Conservation (phyloP, 2,888 invertebrate genomes). For the Glaucopsyche alexis region DNA sequence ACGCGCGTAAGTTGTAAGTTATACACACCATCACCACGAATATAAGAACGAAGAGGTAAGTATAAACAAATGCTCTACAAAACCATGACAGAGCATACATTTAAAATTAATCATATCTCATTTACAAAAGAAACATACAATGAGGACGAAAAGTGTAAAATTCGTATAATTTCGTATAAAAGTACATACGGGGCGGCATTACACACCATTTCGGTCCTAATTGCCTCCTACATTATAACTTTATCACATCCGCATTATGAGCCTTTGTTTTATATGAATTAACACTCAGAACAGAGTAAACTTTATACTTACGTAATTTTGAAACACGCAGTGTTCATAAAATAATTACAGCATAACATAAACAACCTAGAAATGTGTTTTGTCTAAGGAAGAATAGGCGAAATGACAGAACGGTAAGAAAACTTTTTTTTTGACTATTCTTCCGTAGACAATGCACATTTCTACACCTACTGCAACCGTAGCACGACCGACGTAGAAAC, state of each 20-base stretch:
- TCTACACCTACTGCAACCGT: no score
- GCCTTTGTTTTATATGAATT: slow-evolving; percentile 23
- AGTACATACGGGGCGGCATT: neutral
- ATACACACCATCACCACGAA: neutral
- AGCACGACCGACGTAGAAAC: no score
- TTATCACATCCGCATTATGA: slow-evolving; percentile 25
- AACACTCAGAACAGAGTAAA: neutral
- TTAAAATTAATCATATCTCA: slow-evolving; percentile 4
- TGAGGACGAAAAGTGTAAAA: slow-evolving; percentile 6
- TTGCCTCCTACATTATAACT: slow-evolving; percentile 23
- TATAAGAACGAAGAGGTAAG: neutral
- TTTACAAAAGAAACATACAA: neutral
- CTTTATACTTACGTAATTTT: slow-evolving; percentile 8
- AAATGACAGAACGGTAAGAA: no score
- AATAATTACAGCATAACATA: no score
- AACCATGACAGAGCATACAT: neutral
- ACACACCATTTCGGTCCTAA: slow-evolving; percentile 19
- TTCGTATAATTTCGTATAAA: neutral
- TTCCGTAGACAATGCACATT: no score
- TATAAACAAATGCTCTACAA: neutral
- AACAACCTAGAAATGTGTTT: no score
- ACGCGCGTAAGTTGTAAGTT: no score
- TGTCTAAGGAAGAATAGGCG: no score
- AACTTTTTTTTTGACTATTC: no score
- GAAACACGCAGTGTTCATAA: neutral